Conservation (phyloP, 1,140 invertebrate species). For the Idris sp. region DNA sequence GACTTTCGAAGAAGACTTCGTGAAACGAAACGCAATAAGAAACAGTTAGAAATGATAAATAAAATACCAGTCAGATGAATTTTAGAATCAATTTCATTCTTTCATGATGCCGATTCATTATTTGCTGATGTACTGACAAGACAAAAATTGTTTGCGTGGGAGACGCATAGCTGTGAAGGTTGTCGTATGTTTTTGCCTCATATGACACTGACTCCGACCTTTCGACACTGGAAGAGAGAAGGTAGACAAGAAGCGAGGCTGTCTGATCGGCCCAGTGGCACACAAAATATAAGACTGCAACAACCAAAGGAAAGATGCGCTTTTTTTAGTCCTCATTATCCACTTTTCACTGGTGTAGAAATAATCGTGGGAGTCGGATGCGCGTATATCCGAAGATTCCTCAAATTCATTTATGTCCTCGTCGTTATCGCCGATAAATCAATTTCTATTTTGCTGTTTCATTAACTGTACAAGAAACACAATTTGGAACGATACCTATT, state of each 20-base stretch:
- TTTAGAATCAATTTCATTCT: conserved; percentile 42
- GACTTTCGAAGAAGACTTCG: conserved; percentile 12
- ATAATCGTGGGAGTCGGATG: conserved; percentile 63
- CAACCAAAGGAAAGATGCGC: conserved; percentile 63
- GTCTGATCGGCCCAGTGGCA: conserved; percentile 76
- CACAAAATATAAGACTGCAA: conserved; percentile 67
- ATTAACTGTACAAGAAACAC: background rate
- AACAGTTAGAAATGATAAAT: conserved; percentile 34
- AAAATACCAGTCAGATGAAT: conserved; percentile 20
- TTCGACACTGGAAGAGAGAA: conserved; percentile 50
- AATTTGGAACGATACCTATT: conserved; percentile 5
- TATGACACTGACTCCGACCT: conserved; percentile 57
- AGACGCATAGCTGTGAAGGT: conserved; percentile 59
- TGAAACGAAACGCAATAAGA: conserved; percentile 20
- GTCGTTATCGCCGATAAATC: conserved; percentile 36
- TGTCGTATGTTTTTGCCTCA: conserved; percentile 50
- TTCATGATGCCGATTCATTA: conserved; percentile 30
- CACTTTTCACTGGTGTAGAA: conserved; percentile 68
- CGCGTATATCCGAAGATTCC: conserved; percentile 36
- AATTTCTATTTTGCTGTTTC: conserved; percentile 25
- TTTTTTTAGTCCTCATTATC: conserved; percentile 76
- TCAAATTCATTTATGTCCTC: conserved; percentile 51
- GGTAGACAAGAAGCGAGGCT: conserved; percentile 66
- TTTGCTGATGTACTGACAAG: conserved; percentile 1
- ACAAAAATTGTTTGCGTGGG: conserved; percentile 35